A percentile compares a stretch with the other conserved stretches of the same genome.
These are phyloP conservation scores for Drosophila demipolita DNA, from an alignment of 2,888 invertebrate species.

Conservation along the genomic window DNA sequence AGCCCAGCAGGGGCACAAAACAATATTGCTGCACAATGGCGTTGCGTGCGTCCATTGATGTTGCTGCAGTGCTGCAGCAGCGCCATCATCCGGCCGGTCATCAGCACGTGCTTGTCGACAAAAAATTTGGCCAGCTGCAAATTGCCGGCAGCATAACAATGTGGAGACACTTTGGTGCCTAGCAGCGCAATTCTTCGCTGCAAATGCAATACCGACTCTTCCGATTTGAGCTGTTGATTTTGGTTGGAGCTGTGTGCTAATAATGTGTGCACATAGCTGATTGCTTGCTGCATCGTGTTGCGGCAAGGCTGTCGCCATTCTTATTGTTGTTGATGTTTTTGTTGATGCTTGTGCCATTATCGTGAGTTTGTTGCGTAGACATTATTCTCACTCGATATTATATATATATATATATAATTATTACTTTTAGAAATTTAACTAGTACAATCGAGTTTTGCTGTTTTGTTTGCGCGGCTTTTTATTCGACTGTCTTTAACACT, in stretches of 20 bases:
- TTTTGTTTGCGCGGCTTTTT: too few species aligned
- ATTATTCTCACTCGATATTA: constrained; percentile 17
- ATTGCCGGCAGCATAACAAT: constrained; percentile 71
- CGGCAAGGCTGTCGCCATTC: constrained; percentile 44
- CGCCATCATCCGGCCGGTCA: constrained; percentile 63
- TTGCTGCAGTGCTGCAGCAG: constrained; percentile 81
- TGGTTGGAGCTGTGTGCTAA: constrained; percentile 71
- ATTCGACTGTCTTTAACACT: too few species aligned
- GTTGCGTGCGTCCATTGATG: constrained; percentile 76
- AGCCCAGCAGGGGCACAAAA: constrained; percentile 81
- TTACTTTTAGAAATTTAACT: constrained; percentile 1
- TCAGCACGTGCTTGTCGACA: constrained; percentile 82
- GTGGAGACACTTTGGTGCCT: constrained; percentile 72
- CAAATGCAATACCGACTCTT: constrained; percentile 78
- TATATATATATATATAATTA: not conserved
- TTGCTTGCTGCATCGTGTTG: constrained; percentile 64
- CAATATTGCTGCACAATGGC: constrained; percentile 82
- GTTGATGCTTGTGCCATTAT: constrained; percentile 8
- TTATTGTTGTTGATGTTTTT: constrained; percentile 38
- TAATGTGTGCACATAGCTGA: constrained; percentile 79
- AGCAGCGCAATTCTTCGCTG: constrained; percentile 81
- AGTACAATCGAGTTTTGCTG: not conserved
- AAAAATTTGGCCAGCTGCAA: constrained; percentile 83
- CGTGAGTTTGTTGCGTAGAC: constrained; percentile 37
- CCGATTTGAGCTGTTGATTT: constrained; percentile 75